These are phyloP conservation scores for Philaethria dido DNA, from an alignment of 2,888 invertebrate species.

Conservation along the genomic window DNA sequence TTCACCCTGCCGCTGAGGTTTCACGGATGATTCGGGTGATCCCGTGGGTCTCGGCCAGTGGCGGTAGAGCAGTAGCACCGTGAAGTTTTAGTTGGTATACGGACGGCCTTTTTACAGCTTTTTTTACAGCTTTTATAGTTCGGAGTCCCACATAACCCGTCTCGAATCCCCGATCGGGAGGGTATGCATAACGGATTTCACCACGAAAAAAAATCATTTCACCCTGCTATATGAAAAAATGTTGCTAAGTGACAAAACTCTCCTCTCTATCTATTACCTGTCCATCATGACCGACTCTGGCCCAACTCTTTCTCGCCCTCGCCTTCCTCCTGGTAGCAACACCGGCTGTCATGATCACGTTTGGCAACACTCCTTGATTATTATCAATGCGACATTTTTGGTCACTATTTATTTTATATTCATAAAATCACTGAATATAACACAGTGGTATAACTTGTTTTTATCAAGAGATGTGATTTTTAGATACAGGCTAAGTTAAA, in stretches of 20 bases:
- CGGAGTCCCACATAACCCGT: no score
- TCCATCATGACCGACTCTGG: constrained; percentile 70
- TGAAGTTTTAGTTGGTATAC: no score
- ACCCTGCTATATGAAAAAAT: no score
- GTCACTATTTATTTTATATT: background rate
- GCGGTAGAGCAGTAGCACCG: no score
- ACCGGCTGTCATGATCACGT: constrained; percentile 71
- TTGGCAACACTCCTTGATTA: constrained; percentile 31
- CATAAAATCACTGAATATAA: background rate
- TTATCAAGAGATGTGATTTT: background rate
- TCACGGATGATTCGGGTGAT: no score
- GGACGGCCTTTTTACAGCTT: no score
- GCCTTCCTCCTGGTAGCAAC: constrained; percentile 71
- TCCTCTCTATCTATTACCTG: constrained; percentile 59
- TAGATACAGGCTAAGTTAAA: background rate
- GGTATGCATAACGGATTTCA: no score
- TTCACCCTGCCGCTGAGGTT: no score
- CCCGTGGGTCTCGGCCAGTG: no score
- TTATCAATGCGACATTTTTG: constrained; percentile 37
- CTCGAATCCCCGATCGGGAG: no score
- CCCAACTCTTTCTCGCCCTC: constrained; percentile 69
- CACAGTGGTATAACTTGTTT: constrained; percentile 1
- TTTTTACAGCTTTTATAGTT: no score
- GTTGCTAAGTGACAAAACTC: background rate
- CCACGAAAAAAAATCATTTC: no score